Evolutionary conservation across 1,140 invertebrate species (phyloP).

Genomic region (Idris sp.): DNA sequence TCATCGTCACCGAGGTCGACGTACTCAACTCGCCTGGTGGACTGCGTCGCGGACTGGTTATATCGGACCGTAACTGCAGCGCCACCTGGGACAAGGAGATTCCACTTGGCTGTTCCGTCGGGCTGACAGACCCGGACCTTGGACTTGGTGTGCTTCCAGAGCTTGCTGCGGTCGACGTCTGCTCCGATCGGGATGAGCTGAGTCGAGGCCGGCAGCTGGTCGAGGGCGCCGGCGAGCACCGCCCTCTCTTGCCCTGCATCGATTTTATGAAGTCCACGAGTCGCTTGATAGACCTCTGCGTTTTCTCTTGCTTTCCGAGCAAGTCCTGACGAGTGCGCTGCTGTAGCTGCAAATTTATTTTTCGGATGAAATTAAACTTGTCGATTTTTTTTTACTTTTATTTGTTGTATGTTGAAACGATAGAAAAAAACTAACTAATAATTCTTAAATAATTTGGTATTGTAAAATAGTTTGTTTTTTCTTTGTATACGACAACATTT

Average conservation of each 20-base stretch:
- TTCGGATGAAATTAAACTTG: too few relatives aligned
- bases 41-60: slow-evolving; percentile 18
- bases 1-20: slow-evolving; percentile 50
- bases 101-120: slow-evolving; percentile 59
- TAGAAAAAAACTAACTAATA: too few relatives aligned
- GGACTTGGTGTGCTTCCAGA: slow-evolving; percentile 55
- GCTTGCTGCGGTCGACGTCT: slow-evolving; percentile 31
- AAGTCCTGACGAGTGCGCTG: slow-evolving; percentile 73
- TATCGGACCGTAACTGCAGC: slow-evolving; percentile 31
- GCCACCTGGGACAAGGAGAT: slow-evolving; percentile 70
- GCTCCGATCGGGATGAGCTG: slow-evolving; percentile 73
- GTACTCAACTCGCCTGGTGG: slow-evolving; percentile 24
- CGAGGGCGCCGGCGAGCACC: slow-evolving; percentile 66
- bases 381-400: too few relatives aligned
- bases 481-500: too few relatives aligned
- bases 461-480: too few relatives aligned
- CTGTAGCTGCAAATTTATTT: slow-evolving; percentile 68
- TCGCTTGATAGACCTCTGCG: slow-evolving; percentile 75
- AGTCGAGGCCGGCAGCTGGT: slow-evolving; percentile 72
- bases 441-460: too few relatives aligned
- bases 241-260: slow-evolving; percentile 67
- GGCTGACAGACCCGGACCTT: slow-evolving; percentile 37
- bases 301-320: slow-evolving; percentile 74
- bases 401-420: too few relatives aligned
- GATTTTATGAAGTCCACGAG: slow-evolving; percentile 75